Conservation (phyloP, 2,888 invertebrate genomes). For the Erebia palarica region DNA sequence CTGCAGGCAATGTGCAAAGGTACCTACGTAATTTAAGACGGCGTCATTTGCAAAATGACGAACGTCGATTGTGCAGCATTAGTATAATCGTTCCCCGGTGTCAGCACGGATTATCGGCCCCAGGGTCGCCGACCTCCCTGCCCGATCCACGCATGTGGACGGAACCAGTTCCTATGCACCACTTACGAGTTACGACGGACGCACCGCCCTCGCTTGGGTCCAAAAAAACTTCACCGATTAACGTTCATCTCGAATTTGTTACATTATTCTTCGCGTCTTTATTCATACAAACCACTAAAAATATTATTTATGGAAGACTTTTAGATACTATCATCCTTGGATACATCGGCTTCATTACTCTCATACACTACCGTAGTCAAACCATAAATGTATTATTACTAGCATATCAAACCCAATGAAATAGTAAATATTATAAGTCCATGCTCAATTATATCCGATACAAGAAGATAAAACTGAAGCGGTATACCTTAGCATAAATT, state of each 20-base stretch:
- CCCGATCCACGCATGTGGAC: conserved; percentile 65
- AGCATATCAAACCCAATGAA: too few relatives aligned
- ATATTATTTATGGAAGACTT: not conserved
- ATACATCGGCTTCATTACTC: too few relatives aligned
- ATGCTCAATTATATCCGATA: too few relatives aligned
- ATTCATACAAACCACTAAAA: not conserved
- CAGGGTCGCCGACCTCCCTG: conserved; percentile 66
- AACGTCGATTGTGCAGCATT: conserved; percentile 43
- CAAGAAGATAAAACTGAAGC: too few relatives aligned
- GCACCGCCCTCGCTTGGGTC: conserved; percentile 25
- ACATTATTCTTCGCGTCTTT: conserved; percentile 17
- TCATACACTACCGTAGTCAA: too few relatives aligned
- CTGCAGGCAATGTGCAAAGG: conserved; percentile 18
- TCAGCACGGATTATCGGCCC: conserved; percentile 64
- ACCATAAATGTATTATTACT: too few relatives aligned
- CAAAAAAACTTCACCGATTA: conserved; percentile 35
- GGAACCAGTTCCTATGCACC: conserved; percentile 74
- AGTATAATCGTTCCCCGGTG: conserved; percentile 47
- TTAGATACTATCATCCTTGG: too few relatives aligned
- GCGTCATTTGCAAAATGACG: conserved; percentile 40
- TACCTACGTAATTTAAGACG: conserved; percentile 35
- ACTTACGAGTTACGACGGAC: conserved; percentile 49
- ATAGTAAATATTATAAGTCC: too few relatives aligned
- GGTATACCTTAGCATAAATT: conserved; percentile 18
- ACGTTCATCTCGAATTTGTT: conserved; percentile 26